These are phyloP conservation scores for Drosophila hawaiiensis DNA, from an alignment of 2,888 invertebrate genomes.

Conservation along the genomic window DNA sequence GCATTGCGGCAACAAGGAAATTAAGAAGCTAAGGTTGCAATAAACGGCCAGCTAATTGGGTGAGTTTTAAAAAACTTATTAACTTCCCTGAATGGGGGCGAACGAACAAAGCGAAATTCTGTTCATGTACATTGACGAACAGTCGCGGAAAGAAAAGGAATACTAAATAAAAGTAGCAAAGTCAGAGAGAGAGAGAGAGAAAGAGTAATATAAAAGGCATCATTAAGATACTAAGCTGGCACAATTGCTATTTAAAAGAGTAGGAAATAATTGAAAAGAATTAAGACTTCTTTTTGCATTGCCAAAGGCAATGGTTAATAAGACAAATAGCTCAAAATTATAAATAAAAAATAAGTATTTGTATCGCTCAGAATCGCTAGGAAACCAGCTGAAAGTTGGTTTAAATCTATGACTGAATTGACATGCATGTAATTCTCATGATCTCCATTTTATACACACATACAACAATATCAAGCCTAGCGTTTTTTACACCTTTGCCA, in stretches of 20 bases:
- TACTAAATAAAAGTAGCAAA: constrained; percentile 11
- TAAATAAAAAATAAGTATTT: not conserved
- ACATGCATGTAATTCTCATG: not conserved
- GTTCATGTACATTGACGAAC: constrained; percentile 1
- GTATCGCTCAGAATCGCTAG: not conserved
- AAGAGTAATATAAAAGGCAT: constrained; percentile 14
- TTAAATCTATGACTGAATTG: not conserved
- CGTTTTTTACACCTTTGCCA: constrained; percentile 19
- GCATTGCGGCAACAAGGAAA: constrained; percentile 41
- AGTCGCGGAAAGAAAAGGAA: constrained; percentile 4
- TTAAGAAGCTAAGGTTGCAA: constrained; percentile 41
- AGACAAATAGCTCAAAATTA: constrained; percentile 5
- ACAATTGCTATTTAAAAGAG: constrained; percentile 15
- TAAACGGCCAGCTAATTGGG: constrained; percentile 69
- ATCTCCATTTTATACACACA: not conserved
- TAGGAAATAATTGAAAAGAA: constrained; percentile 22
- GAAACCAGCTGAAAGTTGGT: not conserved
- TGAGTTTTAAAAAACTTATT: constrained; percentile 64
- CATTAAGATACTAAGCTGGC: constrained; percentile 30
- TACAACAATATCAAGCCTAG: not conserved
- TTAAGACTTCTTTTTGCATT: constrained; percentile 6
- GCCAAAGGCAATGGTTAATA: constrained; percentile 14
- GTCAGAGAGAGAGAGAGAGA: not conserved
- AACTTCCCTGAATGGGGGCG: constrained; percentile 42
- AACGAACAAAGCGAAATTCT: constrained; percentile 12